Base-by-base conservation (phyloP, 35 echinoderm and acorn worm genomes). In the Heliocidaris erythrogramma region DNA sequence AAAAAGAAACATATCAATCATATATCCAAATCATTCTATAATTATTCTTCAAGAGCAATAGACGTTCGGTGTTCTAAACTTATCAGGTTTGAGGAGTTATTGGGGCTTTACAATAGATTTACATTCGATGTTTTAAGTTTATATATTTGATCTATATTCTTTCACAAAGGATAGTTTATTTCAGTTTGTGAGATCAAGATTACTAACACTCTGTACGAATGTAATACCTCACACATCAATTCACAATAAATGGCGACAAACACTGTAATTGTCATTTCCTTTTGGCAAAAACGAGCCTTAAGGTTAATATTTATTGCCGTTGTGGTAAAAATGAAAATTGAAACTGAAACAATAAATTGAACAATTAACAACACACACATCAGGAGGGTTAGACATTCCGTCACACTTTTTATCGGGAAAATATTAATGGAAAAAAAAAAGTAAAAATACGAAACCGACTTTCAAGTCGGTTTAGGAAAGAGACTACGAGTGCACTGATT, bases 281-380 rank as follows among this genome's bases (percentile, higher is more conserved):
- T 92, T 92, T 52, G 91, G 91, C 91, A 92, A 59, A 92, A 92
- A 92, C 17, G 47, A 92, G 91, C 91, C 91, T 52, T 24, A 27
- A 49, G 48, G 31, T 92, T 92, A 59, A 48, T 92, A 30, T 52
- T 92, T 92, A 92, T 92, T 92, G 91, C 91, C 91, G 91, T 92
- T 92, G 91, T 92, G 91, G 91, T 92, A 92, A 92, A 92, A 92
- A 92, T 52, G 47, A 92, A 92, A 92, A 92, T 11, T 50, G 16
- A 32, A 89, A 92, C 47, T 30, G 29, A 52, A 92, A 92, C 50
- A 59, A 92, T 18, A 52, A 52, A 52, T 49, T 48, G 48, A 92
- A 92, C 49, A 52, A 52, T 52, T 52, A 13, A 92, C 91, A 53
- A 92, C 91, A 92, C 91, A 92, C 91, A 92, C 91, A 92, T 92